Base-by-base conservation (phyloP, 1,140 invertebrate genomes). In the Galendromus occidentalis region DNA sequence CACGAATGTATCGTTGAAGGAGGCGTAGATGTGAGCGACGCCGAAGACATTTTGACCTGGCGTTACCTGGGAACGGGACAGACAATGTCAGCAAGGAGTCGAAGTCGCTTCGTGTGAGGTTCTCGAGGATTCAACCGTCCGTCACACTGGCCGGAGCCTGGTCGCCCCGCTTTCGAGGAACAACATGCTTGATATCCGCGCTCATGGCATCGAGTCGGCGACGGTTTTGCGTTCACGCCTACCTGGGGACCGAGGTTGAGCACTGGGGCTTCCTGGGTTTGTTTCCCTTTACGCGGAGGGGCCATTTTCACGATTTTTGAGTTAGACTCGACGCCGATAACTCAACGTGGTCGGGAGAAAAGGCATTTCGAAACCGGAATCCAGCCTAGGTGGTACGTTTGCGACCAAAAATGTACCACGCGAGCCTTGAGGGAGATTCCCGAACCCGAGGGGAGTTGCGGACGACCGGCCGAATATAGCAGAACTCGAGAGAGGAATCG, bases 1-100 rank as follows among this genome's bases (percentile, higher is more conserved):
- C 7, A 99, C 96, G 75, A 99, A 99, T 44, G 96, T 99, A 76
- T 99, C 96, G 75, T 99, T 99, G 80, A 98, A 99, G 69, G 91
- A 95, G 68, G 96, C 96, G 76, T 93, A 99, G 73, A 99, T 98
- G 78, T 99, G 96, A 65, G 94, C 95, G 7, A 99, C 94, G 64
- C 94, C 96, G 77, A 98, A 99, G 47, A 98, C 91, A 71, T 87
- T 86, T 80, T 98, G 94, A 66, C 94, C 94, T 74, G 96, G 93
- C 68, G 88, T 84, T 30, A 94, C 90, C 51, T 59, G 51, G 14
- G 25, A 59, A 29, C 25, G n/a, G 17, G 22, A 17, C 51, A 22
- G 9, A 59, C 28, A 14, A 59, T 18, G 17, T 17, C 25, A 18
- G n/a, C 6, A 6, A 4, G n/a, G n/a, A 59, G 14, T 22, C 33